These are phyloP conservation scores for Poeciliopsis prolifica DNA, from an alignment of 2,113 vertebrate species.

Conservation along the genomic window DNA sequence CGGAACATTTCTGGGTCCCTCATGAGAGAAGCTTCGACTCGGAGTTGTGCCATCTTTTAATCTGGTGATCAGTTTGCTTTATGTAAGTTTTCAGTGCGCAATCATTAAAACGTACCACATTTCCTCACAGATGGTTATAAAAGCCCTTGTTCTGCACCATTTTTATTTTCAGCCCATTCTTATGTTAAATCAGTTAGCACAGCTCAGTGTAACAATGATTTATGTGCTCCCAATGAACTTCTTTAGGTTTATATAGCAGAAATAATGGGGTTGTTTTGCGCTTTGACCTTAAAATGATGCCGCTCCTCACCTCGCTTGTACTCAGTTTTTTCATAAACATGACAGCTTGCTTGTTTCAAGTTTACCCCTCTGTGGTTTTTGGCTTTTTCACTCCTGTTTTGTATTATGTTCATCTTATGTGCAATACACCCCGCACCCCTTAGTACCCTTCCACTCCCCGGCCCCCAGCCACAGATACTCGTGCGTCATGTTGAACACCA, in stretches of 20 bases:
- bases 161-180: too few species aligned
- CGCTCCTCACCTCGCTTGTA: background rate
- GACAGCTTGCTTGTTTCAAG: constrained; percentile 8
- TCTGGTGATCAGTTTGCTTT: background rate
- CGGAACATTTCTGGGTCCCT: background rate
- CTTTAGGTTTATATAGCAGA: too few species aligned
- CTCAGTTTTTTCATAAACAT: background rate
- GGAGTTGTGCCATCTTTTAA: background rate
- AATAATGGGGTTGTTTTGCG: background rate
- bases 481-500: constrained; percentile 13
- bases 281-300: background rate
- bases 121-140: too few species aligned
- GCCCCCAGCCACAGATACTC: constrained; percentile 2
- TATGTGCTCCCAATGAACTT: too few species aligned
- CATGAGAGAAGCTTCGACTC: background rate
- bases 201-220: too few species aligned
- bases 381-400: background rate
- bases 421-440: background rate
- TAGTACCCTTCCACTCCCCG: background rate
- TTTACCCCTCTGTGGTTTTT: background rate
- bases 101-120: background rate
- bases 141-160: too few species aligned
- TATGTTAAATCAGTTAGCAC: too few species aligned
- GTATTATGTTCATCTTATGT: constrained; percentile 9
- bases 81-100: background rate